These are phyloP conservation scores for Coenonympha glycerion DNA, from an alignment of 2,888 invertebrate species.

Conservation along the genomic window DNA sequence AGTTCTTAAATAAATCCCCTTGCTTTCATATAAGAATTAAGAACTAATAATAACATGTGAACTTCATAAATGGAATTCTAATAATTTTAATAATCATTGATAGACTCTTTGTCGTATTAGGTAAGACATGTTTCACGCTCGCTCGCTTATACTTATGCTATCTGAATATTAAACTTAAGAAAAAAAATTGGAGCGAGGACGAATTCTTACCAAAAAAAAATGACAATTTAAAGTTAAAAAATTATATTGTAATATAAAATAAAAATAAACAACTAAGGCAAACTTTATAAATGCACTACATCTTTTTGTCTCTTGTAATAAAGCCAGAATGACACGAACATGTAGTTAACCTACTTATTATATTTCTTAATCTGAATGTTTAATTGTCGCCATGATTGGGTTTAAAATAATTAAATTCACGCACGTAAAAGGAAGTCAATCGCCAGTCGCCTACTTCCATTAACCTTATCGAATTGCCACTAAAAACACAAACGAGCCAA, in stretches of 20 bases:
- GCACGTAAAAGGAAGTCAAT: neutral
- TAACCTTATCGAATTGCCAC: conserved; percentile 4
- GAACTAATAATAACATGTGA: too few relatives aligned
- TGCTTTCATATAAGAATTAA: too few relatives aligned
- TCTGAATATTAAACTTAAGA: too few relatives aligned
- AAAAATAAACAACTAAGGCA: too few relatives aligned
- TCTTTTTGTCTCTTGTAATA: neutral
- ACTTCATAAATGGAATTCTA: too few relatives aligned
- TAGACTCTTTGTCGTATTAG: neutral
- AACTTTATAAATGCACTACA: too few relatives aligned
- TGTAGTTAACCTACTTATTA: neutral
- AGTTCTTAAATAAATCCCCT: neutral
- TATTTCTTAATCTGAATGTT: neutral
- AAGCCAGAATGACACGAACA: neutral
- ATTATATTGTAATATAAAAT: too few relatives aligned
- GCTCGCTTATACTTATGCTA: neutral
- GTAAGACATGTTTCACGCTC: neutral
- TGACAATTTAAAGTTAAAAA: too few relatives aligned
- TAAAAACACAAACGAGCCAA: conserved; percentile 2
- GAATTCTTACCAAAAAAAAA: conserved; percentile 31
- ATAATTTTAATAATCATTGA: too few relatives aligned
- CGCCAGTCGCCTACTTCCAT: neutral
- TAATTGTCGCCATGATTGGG: neutral
- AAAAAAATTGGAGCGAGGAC: conserved; percentile 35
- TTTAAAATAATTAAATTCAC: neutral